These are phyloP conservation scores for Aphidius ervi DNA, from an alignment of 1,140 invertebrate species.

Conservation along the genomic window DNA sequence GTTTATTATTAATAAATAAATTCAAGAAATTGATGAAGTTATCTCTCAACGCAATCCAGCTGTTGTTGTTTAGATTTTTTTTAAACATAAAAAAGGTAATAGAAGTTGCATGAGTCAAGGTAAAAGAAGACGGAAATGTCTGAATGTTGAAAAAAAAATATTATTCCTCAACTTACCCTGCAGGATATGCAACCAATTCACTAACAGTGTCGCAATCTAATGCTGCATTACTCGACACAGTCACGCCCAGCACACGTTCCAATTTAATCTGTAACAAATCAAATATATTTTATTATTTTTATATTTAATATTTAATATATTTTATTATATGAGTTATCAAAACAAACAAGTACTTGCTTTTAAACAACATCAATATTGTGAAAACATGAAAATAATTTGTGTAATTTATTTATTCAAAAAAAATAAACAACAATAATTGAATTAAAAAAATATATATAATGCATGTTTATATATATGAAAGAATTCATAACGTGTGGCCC, in stretches of 20 bases:
- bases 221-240: constrained; percentile 85
- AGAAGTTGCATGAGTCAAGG: background rate
- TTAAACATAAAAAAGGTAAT: background rate
- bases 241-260: constrained; percentile 88
- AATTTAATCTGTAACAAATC: constrained; percentile 80
- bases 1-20: too few relatives aligned
- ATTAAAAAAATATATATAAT: background rate
- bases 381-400: too few relatives aligned
- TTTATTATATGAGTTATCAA: background rate
- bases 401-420: too few relatives aligned
- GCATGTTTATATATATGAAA: background rate
- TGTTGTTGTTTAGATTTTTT: background rate
- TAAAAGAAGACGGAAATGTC: constrained; percentile 14
- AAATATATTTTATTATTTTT: constrained; percentile 18
- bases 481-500: constrained; percentile 7
- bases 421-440: too few relatives aligned
- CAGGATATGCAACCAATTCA: constrained; percentile 88
- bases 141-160: background rate
- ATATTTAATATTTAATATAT: constrained; percentile 1
- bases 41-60: too few relatives aligned
- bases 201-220: constrained; percentile 82
- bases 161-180: constrained; percentile 72
- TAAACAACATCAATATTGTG: too few relatives aligned
- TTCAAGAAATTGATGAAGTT: too few relatives aligned
- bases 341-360: too few relatives aligned